These are phyloP conservation scores for Mionectes macconnelli DNA, from an alignment of 2,113 vertebrate species.

Conservation along the genomic window DNA sequence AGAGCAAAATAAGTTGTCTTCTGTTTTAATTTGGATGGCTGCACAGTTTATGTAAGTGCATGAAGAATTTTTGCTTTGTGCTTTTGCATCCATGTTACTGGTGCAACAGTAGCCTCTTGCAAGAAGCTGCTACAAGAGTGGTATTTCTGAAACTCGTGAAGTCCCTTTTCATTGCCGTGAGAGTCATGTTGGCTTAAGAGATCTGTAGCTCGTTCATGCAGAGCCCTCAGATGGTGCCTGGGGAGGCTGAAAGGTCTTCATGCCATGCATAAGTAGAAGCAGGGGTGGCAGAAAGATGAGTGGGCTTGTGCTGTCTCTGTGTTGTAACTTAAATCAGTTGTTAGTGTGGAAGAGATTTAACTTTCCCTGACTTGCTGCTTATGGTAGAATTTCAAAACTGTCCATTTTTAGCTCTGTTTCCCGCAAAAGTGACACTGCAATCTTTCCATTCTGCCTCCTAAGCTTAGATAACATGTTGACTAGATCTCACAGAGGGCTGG, in stretches of 20 bases:
- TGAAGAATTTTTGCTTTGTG: not conserved
- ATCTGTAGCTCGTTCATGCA: not conserved
- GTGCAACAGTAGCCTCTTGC: not conserved
- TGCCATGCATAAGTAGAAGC: not conserved
- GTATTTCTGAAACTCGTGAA: not conserved
- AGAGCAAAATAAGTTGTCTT: not conserved
- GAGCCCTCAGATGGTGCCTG: not conserved
- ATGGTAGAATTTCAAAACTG: not conserved
- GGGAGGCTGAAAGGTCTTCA: not conserved
- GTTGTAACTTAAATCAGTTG: too few species aligned
- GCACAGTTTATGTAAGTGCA: not conserved
- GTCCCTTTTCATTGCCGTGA: not conserved
- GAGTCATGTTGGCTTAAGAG: not conserved
- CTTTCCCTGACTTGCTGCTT: not conserved
- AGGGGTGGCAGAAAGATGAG: accelerated
- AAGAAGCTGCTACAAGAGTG: not conserved
- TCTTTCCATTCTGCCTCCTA: not conserved
- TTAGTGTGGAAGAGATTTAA: not conserved
- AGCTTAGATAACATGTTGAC: not conserved
- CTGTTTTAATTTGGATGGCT: not conserved
- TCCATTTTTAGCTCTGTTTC: not conserved
- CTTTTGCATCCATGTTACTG: not conserved
- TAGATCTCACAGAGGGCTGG: not conserved
- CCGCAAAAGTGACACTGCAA: not conserved
- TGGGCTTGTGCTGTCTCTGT: not conserved